phyloP scores from a whole-genome alignment of 2,888 invertebrate species.

The Parochlus steinenii region DNA sequence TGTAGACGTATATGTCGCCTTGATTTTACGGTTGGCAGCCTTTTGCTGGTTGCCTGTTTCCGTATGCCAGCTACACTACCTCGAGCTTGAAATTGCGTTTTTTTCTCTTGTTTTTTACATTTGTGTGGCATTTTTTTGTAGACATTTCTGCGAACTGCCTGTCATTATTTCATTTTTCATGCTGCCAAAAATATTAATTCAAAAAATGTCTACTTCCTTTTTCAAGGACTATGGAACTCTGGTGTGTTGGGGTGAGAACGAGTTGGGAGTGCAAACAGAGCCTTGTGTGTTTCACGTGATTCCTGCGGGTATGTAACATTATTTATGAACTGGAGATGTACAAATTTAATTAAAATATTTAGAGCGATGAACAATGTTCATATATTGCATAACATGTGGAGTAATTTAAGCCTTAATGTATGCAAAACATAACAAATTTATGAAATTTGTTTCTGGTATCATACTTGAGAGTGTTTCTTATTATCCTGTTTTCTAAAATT shows the following conservation, averaged over 20 bases:
- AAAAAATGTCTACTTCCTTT: too few species aligned
- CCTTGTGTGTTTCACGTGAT: conserved; percentile 58
- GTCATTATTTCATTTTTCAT: too few species aligned
- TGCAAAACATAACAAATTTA: neutral
- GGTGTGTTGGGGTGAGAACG: conserved; percentile 57
- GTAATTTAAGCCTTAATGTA: neutral
- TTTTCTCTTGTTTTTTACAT: too few species aligned
- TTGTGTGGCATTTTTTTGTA: too few species aligned
- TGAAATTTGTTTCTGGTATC: conserved; percentile 1
- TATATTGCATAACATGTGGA: too few species aligned
- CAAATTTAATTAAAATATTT: neutral
- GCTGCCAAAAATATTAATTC: neutral
- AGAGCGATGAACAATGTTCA: too few species aligned
- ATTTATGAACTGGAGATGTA: too few species aligned
- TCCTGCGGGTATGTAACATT: conserved; percentile 47
- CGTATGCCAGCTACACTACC: too few species aligned
- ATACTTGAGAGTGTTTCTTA: conserved; percentile 1
- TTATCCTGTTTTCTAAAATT: neutral
- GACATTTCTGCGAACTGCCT: too few species aligned
- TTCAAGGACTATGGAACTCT: conserved; percentile 50
- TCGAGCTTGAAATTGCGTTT: too few species aligned
- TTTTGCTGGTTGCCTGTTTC: neutral
- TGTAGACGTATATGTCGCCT: too few species aligned
- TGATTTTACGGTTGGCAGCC: neutral
- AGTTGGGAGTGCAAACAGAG: conserved; percentile 51